phyloP scores from a whole-genome alignment of 2,113 vertebrate species.

The Ahaetulla prasina region DNA sequence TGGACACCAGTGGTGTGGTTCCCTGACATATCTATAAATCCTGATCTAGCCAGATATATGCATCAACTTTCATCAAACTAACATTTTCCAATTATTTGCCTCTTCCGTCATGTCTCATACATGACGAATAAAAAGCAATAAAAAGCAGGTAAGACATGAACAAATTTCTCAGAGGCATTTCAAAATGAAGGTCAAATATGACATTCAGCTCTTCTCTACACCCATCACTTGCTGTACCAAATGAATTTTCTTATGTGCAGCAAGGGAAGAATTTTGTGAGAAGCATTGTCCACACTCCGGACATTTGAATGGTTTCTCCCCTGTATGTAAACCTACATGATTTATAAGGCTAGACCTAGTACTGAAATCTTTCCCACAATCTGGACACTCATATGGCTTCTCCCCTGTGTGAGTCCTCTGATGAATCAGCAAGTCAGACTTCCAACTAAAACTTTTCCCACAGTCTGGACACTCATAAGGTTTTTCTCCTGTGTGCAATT shows the following conservation, averaged over 20 bases:
- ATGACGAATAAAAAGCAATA: not conserved
- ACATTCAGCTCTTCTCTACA: not conserved
- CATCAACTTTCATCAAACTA: not conserved
- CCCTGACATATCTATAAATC: not conserved
- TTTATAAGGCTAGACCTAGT: not conserved
- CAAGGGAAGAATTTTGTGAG: not conserved
- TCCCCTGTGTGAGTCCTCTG: not conserved
- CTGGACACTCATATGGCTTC: not conserved
- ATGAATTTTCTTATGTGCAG: not conserved
- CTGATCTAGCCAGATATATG: not conserved
- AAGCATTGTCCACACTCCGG: not conserved
- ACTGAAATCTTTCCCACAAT: not conserved
- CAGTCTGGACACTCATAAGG: not conserved
- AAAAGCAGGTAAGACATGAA: not conserved
- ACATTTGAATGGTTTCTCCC: not conserved
- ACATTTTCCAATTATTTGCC: not conserved
- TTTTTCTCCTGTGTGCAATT: not conserved
- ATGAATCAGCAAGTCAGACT: not conserved
- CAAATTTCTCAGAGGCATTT: not conserved
- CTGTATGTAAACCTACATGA: not conserved
- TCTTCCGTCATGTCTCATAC: not conserved
- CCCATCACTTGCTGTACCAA: not conserved
- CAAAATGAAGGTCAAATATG: not conserved
- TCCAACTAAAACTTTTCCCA: not conserved
- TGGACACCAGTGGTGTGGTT: not conserved